Conservation (phyloP, 1,140 invertebrate species). For the Metopolophium dirhodum region DNA sequence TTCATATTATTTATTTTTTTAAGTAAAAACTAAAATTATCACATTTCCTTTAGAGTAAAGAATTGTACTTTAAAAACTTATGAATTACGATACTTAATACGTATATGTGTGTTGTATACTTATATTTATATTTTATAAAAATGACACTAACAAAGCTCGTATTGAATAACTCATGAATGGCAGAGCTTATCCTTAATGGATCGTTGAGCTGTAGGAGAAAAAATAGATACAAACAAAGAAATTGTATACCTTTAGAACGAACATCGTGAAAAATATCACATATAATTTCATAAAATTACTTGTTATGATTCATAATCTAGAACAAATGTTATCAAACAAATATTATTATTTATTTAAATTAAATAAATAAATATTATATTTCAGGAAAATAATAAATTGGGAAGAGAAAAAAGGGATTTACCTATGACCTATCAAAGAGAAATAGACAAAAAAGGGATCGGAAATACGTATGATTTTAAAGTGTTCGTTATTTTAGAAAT, state of each 20-base stretch:
- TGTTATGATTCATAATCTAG: not conserved
- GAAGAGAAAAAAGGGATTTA: not conserved
- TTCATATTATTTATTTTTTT: not conserved
- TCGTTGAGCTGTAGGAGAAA: not conserved
- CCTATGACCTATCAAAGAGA: not conserved
- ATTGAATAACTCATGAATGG: constrained; percentile 8
- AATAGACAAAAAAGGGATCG: constrained; percentile 41
- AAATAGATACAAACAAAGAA: not conserved
- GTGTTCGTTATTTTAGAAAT: not conserved
- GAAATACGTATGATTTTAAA: constrained; percentile 15
- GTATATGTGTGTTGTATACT: not conserved
- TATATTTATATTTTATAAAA: not conserved
- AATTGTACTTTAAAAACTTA: not conserved
- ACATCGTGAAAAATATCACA: not conserved
- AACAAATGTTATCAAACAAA: not conserved
- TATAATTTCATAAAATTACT: not conserved
- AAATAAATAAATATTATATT: constrained; percentile 3
- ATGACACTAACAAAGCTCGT: not conserved
- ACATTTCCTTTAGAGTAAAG: not conserved
- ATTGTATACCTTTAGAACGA: not conserved
- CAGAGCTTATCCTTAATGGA: constrained; percentile 1
- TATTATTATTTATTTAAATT: not conserved
- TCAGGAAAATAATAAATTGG: not conserved
- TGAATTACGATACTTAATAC: not conserved
- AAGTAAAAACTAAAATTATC: not conserved